Evolutionary conservation across 2,797 vertebrate genomes (phyloP).

Genomic region (Monodelphis domestica): DNA sequence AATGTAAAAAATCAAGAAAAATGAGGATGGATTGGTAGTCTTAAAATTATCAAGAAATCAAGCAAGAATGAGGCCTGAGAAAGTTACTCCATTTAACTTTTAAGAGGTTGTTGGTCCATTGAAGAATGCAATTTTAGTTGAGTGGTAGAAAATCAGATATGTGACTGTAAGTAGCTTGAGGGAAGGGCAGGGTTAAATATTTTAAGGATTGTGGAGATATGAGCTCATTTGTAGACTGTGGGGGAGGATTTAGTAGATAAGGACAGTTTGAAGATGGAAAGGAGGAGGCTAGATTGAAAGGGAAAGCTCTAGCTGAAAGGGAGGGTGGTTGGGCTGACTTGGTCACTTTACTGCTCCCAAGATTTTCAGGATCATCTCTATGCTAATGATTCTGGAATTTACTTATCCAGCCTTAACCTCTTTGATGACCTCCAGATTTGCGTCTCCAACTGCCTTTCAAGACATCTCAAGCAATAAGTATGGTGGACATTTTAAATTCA

Average conservation of each 20-base stretch:
- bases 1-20: too few species aligned
- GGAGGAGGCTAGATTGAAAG: neutral
- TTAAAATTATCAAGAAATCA: neutral
- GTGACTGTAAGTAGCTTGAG: neutral
- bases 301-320: neutral
- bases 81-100: too few species aligned
- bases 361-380: neutral
- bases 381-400: neutral
- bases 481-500: neutral
- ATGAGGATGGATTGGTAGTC: neutral
- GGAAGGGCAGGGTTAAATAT: neutral
- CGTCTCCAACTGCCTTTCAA: neutral
- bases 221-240: neutral
- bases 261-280: neutral
- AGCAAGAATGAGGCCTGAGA: neutral
- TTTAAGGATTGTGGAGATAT: neutral
- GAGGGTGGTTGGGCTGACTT: neutral
- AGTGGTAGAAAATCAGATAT: neutral
- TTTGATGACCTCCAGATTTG: neutral
- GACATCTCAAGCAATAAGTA: neutral
- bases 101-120: neutral
- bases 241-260: neutral
- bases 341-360: neutral
- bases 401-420: neutral
- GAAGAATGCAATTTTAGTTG: neutral